These are phyloP conservation scores for Zaprionus africanus DNA, from an alignment of 1,140 invertebrate species.

Conservation along the genomic window DNA sequence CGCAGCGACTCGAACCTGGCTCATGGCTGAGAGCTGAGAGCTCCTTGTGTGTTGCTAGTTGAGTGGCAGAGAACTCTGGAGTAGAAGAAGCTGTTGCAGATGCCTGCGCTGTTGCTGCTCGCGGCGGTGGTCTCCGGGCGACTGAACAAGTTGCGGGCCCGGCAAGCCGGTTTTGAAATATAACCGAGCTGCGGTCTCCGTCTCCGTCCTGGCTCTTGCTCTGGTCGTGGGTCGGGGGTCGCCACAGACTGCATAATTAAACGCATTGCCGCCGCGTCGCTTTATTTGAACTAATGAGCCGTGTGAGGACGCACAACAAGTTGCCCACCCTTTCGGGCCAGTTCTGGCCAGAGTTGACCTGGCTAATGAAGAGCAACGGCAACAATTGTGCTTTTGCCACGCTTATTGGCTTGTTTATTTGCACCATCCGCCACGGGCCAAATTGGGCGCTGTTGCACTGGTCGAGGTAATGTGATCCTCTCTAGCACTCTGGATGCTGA, in stretches of 20 bases:
- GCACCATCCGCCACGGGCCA: slow-evolving; percentile 9
- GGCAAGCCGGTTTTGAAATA: slow-evolving; percentile 67
- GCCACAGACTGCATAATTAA: slow-evolving; percentile 68
- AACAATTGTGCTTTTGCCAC: slow-evolving; percentile 56
- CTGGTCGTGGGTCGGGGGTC: neutral
- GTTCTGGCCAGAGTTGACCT: slow-evolving; percentile 19
- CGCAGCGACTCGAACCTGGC: slow-evolving; percentile 17
- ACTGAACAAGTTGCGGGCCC: slow-evolving; percentile 57
- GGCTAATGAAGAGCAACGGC: slow-evolving; percentile 73
- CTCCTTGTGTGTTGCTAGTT: no score
- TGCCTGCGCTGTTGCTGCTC: neutral
- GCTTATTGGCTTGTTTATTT: slow-evolving; percentile 78
- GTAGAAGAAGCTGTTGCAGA: no score
- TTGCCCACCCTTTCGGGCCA: neutral
- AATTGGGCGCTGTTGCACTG: slow-evolving; percentile 49
- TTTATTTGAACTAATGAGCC: slow-evolving; percentile 78
- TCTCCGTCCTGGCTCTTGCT: neutral
- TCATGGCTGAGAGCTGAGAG: slow-evolving; percentile 23
- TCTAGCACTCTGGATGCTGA: neutral
- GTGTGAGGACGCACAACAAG: slow-evolving; percentile 5
- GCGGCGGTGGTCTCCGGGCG: slow-evolving; percentile 41
- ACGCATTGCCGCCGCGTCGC: slow-evolving; percentile 30
- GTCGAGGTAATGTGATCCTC: neutral
- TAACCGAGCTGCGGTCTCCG: slow-evolving; percentile 42
- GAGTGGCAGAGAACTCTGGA: no score